phyloP scores from a whole-genome alignment of 2,888 invertebrate genomes.

The Drosophila picticornis region DNA sequence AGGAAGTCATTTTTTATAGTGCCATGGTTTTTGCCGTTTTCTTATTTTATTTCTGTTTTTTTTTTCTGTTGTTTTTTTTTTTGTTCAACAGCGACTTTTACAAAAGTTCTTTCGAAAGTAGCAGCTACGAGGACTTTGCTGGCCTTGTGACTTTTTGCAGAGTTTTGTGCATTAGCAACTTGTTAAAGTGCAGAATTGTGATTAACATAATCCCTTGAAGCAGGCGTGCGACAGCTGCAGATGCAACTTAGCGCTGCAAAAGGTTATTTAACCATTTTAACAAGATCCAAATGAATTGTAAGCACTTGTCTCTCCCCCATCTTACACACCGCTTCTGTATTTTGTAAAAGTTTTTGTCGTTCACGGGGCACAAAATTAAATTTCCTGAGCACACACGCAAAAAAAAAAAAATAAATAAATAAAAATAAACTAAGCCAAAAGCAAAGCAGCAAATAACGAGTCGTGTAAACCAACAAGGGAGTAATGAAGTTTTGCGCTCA shows the following conservation, averaged over 20 bases:
- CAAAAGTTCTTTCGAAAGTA: constrained; percentile 56
- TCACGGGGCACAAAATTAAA: constrained; percentile 65
- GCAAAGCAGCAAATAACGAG: constrained; percentile 30
- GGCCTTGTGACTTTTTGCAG: constrained; percentile 73
- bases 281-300: constrained; percentile 78
- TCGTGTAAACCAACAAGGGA: constrained; percentile 45
- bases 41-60: background rate
- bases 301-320: constrained; percentile 62
- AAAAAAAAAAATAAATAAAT: constrained; percentile 17
- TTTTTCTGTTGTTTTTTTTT: constrained; percentile 5
- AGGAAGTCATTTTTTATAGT: constrained; percentile 76
- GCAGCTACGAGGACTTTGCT: constrained; percentile 31
- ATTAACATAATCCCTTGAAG: constrained; percentile 76
- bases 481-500: constrained; percentile 81
- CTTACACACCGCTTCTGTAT: background rate
- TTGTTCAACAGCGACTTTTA: constrained; percentile 39
- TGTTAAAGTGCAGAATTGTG: constrained; percentile 79
- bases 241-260: constrained; percentile 66
- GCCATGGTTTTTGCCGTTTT: constrained; percentile 50
- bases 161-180: constrained; percentile 49
- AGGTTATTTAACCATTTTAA: constrained; percentile 78
- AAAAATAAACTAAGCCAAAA: constrained; percentile 13
- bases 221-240: constrained; percentile 69
- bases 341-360: constrained; percentile 48
- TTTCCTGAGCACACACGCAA: constrained; percentile 51